Base-by-base conservation (phyloP, 2,113 vertebrate species). In the Oenanthe melanoleuca region DNA sequence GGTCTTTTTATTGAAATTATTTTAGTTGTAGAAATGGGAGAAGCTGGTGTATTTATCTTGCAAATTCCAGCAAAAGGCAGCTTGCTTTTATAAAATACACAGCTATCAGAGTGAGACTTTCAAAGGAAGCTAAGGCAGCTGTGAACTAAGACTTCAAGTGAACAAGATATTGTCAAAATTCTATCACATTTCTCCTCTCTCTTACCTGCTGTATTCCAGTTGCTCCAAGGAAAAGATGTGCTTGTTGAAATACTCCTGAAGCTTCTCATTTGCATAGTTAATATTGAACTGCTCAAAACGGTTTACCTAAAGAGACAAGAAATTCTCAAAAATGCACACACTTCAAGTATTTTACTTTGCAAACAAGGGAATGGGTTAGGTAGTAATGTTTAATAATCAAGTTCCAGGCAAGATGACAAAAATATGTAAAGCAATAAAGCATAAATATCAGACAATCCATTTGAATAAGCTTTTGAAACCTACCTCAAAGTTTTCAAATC, bases 181-280 rank as follows among this genome's bases (percentile, higher is more conserved):
- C 9, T 90, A 64, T 42, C 34, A 31, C 4, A 74, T 38, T 61
- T 53, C 25, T 72, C 14, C 33, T 26, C 9, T 17, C 44, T 59
- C 86, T 95, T 91, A 99, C 99, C 98, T 99, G 98, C 99, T 99
- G 80, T 99, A 99, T 95, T 99, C 99, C 55, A 99, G 98, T 57
- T 99, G 99, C 92, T 99, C 99, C 97, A 99, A 98, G 40, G 99
- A 99, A 98, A 99, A 99, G 63, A 99, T 99, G 96, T 99, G 99
- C 89, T 99, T 99, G 96, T 99, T 99, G 95, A 99, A 99, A 97
- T 99, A 99, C 75, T 99, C 99, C 97, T 99, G 99, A 63, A 99
- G 99, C 89, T 99, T 99, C 87, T 99, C 99, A 52, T 99, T 99
- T 97, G 99, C 99, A 98, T 99, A 99, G 98, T 99, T 99, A 96